These are phyloP conservation scores for Exephanes ischioxanthus DNA, from an alignment of 2,888 invertebrate genomes.

Conservation along the genomic window DNA sequence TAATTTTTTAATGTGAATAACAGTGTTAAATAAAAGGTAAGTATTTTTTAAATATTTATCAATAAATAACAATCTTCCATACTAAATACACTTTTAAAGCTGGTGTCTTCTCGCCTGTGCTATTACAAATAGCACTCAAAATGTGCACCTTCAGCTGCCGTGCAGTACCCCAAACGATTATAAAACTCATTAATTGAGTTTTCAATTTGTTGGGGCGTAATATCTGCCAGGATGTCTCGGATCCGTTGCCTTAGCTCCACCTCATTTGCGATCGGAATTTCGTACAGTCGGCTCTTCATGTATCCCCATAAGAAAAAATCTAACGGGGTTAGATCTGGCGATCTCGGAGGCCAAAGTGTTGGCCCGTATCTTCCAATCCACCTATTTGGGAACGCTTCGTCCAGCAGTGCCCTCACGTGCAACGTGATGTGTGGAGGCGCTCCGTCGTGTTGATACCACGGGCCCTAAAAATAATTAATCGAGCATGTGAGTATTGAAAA, in stretches of 20 bases:
- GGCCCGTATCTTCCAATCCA: background rate
- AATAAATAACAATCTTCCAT: too few species aligned
- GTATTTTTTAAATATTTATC: too few species aligned
- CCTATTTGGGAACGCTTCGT: background rate
- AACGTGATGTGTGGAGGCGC: slow-evolving; percentile 38
- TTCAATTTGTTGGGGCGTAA: too few species aligned
- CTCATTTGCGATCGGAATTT: background rate
- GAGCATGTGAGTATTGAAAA: background rate
- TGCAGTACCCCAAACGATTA: too few species aligned
- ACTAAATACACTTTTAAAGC: too few species aligned
- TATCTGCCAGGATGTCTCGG: background rate
- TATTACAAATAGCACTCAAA: too few species aligned
- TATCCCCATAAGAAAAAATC: background rate
- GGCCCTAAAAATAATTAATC: too few species aligned
- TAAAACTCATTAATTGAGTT: too few species aligned
- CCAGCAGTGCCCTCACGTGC: background rate
- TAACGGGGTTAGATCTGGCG: background rate
- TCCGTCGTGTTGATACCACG: background rate
- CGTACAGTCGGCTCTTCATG: background rate
- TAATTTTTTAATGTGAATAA: too few species aligned
- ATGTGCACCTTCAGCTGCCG: too few species aligned
- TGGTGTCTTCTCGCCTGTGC: too few species aligned
- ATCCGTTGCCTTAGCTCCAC: background rate
- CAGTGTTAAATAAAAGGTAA: too few species aligned
- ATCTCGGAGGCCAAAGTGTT: background rate